A percentile compares a stretch with the other conserved stretches of the same genome.
Conservation (phyloP, 2,888 invertebrate genomes). For the Philhelius pedissequus region DNA sequence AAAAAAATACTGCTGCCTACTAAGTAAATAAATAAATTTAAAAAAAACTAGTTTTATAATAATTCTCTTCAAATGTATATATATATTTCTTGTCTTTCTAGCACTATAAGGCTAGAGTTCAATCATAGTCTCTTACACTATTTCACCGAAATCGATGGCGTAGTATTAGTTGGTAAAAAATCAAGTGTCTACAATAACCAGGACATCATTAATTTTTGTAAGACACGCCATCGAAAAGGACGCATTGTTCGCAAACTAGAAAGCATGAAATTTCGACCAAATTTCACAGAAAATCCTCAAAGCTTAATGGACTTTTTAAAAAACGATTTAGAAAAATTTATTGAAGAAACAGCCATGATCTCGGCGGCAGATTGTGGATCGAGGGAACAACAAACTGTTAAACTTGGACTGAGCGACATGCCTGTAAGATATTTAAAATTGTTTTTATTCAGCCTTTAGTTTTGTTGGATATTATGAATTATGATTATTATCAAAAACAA, state of each 20-base stretch:
- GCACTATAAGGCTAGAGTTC: slow-evolving; percentile 90
- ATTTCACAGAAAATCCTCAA: slow-evolving; percentile 73
- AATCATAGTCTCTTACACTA: slow-evolving; percentile 90
- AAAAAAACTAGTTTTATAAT: neutral
- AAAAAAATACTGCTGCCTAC: slow-evolving; percentile 81
- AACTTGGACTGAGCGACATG: slow-evolving; percentile 75
- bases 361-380: slow-evolving; percentile 23
- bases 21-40: slow-evolving; percentile 78
- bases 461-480: no score
- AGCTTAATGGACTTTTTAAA: slow-evolving; percentile 76
- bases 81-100: slow-evolving; percentile 77
- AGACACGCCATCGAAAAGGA: slow-evolving; percentile 71
- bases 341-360: slow-evolving; percentile 71
- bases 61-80: no score
- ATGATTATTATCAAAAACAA: no score
- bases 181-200: slow-evolving; percentile 72
- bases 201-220: slow-evolving; percentile 71
- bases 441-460: no score
- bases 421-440: slow-evolving; percentile 74
- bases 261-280: slow-evolving; percentile 76
- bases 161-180: slow-evolving; percentile 86
- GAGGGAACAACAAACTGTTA: slow-evolving; percentile 39
- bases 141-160: slow-evolving; percentile 93
- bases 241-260: slow-evolving; percentile 77
- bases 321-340: slow-evolving; percentile 76